Evolutionary conservation across 2,797 vertebrate species (phyloP).

Genomic region (Alfaro cultratus): DNA sequence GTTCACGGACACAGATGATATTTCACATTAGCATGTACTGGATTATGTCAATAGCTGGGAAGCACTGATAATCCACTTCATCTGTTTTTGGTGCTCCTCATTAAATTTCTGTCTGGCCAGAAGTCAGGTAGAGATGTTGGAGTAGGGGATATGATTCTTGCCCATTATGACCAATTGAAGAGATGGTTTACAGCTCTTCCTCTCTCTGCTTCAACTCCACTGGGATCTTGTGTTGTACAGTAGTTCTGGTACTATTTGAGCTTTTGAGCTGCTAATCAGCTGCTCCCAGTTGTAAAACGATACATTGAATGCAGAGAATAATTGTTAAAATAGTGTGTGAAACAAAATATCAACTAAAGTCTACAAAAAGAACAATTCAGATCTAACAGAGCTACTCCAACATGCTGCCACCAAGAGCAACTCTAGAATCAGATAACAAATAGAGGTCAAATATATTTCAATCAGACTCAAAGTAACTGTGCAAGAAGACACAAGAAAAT

Average conservation of each 20-base stretch:
- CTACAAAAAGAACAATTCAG: not conserved
- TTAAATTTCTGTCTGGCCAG: no score
- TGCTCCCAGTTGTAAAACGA: not conserved
- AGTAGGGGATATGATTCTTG: not conserved
- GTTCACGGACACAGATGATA: not conserved
- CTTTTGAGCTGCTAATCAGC: not conserved
- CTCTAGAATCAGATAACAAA: not conserved
- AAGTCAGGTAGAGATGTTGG: not conserved
- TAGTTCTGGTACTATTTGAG: not conserved
- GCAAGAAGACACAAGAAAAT: not conserved
- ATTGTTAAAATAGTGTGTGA: not conserved
- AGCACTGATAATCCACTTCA: not conserved
- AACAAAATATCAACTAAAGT: not conserved
- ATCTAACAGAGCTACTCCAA: not conserved
- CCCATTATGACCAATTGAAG: not conserved
- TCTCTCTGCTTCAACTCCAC: not conserved
- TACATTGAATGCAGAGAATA: not conserved
- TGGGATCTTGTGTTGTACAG: not conserved
- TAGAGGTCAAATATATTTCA: not conserved
- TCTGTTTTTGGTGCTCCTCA: not conserved
- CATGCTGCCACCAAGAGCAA: not conserved
- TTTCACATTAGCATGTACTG: not conserved
- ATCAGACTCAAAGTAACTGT: not conserved
- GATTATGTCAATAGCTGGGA: not conserved
- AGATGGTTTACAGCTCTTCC: not conserved